Percentiles rank a stretch among this genome's conserved stretches.
phyloP scores from a whole-genome alignment of 2,797 vertebrate genomes.

The Poecilia gillii region DNA sequence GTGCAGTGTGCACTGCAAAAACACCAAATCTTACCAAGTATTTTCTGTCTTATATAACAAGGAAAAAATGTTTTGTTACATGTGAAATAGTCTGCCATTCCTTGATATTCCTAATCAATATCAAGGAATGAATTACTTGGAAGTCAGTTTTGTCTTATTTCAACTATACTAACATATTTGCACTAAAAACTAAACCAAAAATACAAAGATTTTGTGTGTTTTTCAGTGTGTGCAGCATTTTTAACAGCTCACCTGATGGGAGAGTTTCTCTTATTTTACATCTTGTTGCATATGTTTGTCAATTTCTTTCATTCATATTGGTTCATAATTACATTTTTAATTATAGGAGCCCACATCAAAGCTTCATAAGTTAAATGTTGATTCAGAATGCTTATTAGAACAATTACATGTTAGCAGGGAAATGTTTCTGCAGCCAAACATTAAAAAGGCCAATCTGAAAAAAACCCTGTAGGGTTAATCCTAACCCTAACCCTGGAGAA shows the following conservation, averaged over 20 bases:
- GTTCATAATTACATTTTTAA: conserved; percentile 58
- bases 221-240: conserved; percentile 51
- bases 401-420: background rate
- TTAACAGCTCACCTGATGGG: conserved; percentile 52
- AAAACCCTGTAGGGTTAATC: too few relatives aligned
- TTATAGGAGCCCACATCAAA: conserved; percentile 46
- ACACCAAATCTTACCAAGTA: too few relatives aligned
- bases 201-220: too few relatives aligned
- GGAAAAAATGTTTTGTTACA: too few relatives aligned
- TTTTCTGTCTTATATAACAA: too few relatives aligned
- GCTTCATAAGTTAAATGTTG: background rate
- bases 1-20: conserved; percentile 19
- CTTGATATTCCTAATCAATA: too few relatives aligned
- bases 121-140: too few relatives aligned
- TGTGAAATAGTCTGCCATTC: too few relatives aligned
- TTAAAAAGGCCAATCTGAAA: background rate
- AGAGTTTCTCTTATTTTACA: conserved; percentile 51
- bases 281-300: conserved; percentile 55
- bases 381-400: conserved; percentile 13
- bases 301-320: conserved; percentile 44
- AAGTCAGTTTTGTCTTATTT: too few relatives aligned
- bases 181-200: too few relatives aligned
- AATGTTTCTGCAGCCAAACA: background rate
- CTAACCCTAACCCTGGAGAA: too few relatives aligned
- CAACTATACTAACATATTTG: too few relatives aligned